Base-by-base conservation (phyloP, 2,888 invertebrate species). In the Molorchus minor region DNA sequence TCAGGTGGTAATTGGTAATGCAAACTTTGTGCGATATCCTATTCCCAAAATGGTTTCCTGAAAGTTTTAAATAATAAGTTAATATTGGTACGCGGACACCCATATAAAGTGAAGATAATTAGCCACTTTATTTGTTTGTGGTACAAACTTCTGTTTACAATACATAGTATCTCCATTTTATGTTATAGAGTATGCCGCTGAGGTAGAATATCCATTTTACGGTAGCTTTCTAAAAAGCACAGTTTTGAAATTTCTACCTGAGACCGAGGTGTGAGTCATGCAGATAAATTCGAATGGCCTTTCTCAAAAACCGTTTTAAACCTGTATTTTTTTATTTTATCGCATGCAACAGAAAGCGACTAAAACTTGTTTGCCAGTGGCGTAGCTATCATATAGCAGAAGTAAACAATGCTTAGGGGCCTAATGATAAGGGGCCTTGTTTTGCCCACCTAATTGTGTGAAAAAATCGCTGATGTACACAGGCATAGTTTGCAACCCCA, bases 231-330 rank as follows among this genome's bases (percentile, higher is more conserved):
- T 49, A 33, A 46, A 45, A 46, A 21, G 25, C 33, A 3, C 33
- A 17, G 46, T 43, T 43, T 43, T 25, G 21, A 43, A 41, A 43
- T 43, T 43, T 43, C 43, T 43, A 43, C 43, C 43, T 43, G 43
- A 12, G 36, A n/a, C n/a, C 33, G 33, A n/a, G 36, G 15, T 19
- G 21, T 49, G 49, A 49, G 38, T 49, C 49, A 49, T 25, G 13
- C 15, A 49, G 38, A 33, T 38, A 47, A 33, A 29, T 36, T 29
- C 7, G 12, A 21, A 38, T 13, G 10, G 19, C 25, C 20, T 36
- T 47, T 47, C 47, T 25, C 25, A 35, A 47, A 47, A 47, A 47
- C 46, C 35, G 33, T 47, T 49, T 49, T 16, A 38, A 49, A 38
- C 38, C 38, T 13, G 49, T 38, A 49, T 33, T n/a, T 44, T 45